Evolutionary conservation across 2,888 invertebrate species (phyloP).

Genomic region (Tanaodytes sp.): DNA sequence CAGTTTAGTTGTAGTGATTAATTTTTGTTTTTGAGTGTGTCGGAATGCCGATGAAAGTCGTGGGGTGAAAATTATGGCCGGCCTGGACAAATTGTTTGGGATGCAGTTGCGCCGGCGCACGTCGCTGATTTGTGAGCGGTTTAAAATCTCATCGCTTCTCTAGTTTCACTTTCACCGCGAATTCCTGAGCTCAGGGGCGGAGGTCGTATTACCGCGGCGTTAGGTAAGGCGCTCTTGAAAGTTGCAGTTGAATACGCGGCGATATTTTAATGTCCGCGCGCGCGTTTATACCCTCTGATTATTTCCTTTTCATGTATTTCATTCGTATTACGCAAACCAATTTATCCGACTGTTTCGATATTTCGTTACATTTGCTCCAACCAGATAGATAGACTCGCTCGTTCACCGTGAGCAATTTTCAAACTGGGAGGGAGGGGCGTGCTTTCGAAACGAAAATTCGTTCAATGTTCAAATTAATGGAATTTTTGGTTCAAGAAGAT

Average conservation of each 20-base stretch:
- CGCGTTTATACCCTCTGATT: neutral
- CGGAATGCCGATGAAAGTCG: neutral
- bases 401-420: too few species aligned
- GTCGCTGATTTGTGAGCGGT: constrained; percentile 51
- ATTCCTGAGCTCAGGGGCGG: constrained; percentile 50
- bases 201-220: constrained; percentile 51
- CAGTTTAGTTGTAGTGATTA: too few species aligned
- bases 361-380: too few species aligned
- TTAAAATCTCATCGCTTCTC: constrained; percentile 55
- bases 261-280: constrained; percentile 15
- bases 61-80: neutral
- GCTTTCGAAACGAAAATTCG: too few species aligned
- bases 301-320: too few species aligned
- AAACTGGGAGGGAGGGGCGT: too few species aligned
- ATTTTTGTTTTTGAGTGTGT: neutral
- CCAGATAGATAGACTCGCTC: too few species aligned
- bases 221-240: constrained; percentile 53
- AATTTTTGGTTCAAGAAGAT: too few species aligned
- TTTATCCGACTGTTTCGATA: too few species aligned
- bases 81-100: too few species aligned
- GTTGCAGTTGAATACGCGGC: constrained; percentile 36
- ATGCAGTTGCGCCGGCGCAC: constrained; percentile 38
- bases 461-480: too few species aligned
- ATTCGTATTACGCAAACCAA: too few species aligned
- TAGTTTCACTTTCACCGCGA: constrained; percentile 56